Evolutionary conservation across 2,888 invertebrate species (phyloP), one percentile per base, ranked within the genome.

Genomic region (Drosophila gaucha): DNA sequence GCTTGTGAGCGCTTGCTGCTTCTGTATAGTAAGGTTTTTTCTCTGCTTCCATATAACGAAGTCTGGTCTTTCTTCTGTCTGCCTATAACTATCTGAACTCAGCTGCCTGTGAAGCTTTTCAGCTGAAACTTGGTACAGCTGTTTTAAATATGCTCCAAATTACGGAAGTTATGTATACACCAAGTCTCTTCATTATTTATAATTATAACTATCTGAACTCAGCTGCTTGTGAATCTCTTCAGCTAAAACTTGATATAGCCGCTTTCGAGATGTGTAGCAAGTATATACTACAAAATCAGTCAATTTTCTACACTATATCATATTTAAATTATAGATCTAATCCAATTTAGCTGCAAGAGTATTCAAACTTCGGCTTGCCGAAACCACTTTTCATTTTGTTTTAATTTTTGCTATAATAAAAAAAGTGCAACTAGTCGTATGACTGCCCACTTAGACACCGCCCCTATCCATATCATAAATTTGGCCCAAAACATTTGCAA

Each of bases 391-490:
- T 26, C 44, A 6, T 20, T 31, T n/a, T 33, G n/a, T n/a, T 41
- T 63, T n/a, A 18, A 18, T 2, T 30, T 20, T n/a, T n/a, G n/a
- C n/a, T n/a, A n/a, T n/a, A n/a, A n/a, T n/a, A n/a, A n/a, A n/a
- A n/a, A n/a, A n/a, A n/a, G n/a, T 39, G 20, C 9, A 24, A 35
- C 26, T 63, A 38, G 51, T 36, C 1, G 24, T 44, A 44, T 60
- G 62, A n/a, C 14, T 38, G 30, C 1, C 14, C 36, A 1, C n/a
- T 9, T 24, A 56, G 30, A 18, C 6, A 12, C 10, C n/a, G 12
- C n/a, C n/a, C 6, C 9, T 58, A 20, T 16, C n/a, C 22, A 22
- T 16, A 41, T 41, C 64, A 59, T 38, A 49, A 59, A 63, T 67
- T 63, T 54, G 54, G 41, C 35, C 26, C 38, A 31, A 43, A 63